A percentile compares a stretch with the other conserved stretches of the same genome.
These are phyloP conservation scores for Carlito syrichta DNA, from an alignment of 2,113 vertebrate species.

Conservation along the genomic window DNA sequence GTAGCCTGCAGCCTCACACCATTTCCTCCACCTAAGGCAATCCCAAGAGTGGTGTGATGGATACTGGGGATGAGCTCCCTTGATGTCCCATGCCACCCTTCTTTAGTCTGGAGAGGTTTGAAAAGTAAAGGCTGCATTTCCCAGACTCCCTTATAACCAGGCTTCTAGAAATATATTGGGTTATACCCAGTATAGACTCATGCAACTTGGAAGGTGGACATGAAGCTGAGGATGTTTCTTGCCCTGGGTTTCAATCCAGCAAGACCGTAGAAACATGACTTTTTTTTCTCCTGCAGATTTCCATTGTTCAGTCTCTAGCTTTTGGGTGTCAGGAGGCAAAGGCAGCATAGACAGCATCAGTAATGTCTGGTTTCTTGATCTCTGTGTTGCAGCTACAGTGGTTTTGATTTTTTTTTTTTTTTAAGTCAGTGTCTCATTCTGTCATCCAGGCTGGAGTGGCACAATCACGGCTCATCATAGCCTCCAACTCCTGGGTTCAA, in stretches of 20 bases:
- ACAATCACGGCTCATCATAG: no score
- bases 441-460: no score
- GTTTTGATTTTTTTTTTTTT: no score
- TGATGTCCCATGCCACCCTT: not conserved
- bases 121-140: not conserved
- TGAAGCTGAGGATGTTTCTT: not conserved
- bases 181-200: not conserved
- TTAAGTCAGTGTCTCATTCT: no score
- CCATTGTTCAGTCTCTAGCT: not conserved
- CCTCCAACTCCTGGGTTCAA: no score
- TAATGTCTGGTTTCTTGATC: not conserved
- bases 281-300: not conserved
- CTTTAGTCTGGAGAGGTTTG: not conserved
- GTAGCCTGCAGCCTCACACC: not conserved
- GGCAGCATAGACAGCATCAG: not conserved
- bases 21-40: not conserved
- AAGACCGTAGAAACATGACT: not conserved
- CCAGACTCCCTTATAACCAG: not conserved
- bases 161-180: not conserved
- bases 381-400: not conserved
- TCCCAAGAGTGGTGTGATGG: not conserved
- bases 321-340: not conserved
- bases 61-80: not conserved
- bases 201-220: not conserved
- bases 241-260: not conserved